phyloP scores from a whole-genome alignment of 92 coral and sea anemone genomes.

The Plumapathes pennacea region DNA sequence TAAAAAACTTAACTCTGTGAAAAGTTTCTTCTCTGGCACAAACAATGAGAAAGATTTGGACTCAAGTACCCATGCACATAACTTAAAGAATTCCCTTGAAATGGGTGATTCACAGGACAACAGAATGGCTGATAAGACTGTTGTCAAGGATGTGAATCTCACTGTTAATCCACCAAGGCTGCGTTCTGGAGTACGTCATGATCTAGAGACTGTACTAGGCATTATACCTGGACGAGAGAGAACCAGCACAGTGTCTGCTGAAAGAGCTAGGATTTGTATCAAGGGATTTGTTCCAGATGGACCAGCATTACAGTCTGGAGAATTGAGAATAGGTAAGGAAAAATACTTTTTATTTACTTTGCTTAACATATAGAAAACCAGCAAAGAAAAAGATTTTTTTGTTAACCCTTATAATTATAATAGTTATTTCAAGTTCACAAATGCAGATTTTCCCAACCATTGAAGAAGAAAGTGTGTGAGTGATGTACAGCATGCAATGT shows the following conservation, averaged over 20 bases:
- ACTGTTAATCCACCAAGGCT: slow-evolving; percentile 86
- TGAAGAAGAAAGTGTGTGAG: not conserved
- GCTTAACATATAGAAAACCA: no score
- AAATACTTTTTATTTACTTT: no score
- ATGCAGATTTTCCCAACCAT: no score
- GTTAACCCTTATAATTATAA: no score
- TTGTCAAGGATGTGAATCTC: slow-evolving; percentile 73
- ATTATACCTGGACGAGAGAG: slow-evolving; percentile 92
- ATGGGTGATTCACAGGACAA: slow-evolving; percentile 41
- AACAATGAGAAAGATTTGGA: slow-evolving; percentile 73
- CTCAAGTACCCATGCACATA: slow-evolving; percentile 64
- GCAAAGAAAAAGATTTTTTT: no score
- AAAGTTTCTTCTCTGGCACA: slow-evolving; percentile 69
- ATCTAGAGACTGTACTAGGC: slow-evolving; percentile 84
- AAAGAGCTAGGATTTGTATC: slow-evolving; percentile 75
- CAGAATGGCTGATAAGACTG: slow-evolving; percentile 40
- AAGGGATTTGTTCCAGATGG: slow-evolving; percentile 98
- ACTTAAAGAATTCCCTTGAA: slow-evolving; percentile 51
- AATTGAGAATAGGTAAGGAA: slow-evolving; percentile 92
- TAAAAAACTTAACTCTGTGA: slow-evolving; percentile 72
- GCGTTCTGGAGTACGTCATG: slow-evolving; percentile 75
- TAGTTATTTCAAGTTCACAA: no score
- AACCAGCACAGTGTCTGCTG: slow-evolving; percentile 59
- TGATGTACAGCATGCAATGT: no score
- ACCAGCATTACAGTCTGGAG: slow-evolving; percentile 84